Evolutionary conservation across 2,797 vertebrate genomes (phyloP).

Genomic region (Sarcoramphus papa): DNA sequence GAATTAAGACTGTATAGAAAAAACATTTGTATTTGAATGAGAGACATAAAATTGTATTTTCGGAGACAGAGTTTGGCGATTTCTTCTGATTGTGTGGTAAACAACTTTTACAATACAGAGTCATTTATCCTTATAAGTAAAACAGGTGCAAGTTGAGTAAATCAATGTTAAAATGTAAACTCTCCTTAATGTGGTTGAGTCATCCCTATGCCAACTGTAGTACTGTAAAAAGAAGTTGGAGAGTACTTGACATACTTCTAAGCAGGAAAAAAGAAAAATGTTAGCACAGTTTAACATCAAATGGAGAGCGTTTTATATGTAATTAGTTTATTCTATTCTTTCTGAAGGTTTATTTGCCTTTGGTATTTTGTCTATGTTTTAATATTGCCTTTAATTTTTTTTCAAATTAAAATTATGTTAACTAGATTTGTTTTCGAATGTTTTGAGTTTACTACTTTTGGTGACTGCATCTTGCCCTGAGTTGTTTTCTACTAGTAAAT

Average conservation of each 20-base stretch:
- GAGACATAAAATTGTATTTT: not conserved
- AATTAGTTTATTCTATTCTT: not conserved
- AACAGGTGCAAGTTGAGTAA: not conserved
- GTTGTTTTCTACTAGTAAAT: not conserved
- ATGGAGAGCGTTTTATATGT: not conserved
- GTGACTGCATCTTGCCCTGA: not conserved
- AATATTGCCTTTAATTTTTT: not conserved
- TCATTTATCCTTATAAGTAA: not conserved
- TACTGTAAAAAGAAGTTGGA: not conserved
- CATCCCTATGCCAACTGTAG: not conserved
- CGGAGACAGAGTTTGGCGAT: not conserved
- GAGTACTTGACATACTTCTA: not conserved
- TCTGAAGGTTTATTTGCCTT: not conserved
- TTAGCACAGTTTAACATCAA: not conserved
- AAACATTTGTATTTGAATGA: not conserved
- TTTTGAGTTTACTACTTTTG: not conserved
- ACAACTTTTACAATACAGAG: not conserved
- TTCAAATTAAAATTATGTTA: not conserved
- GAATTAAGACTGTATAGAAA: not conserved
- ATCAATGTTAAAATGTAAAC: not conserved
- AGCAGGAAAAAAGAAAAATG: not conserved
- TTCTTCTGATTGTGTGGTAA: not conserved
- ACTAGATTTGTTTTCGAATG: not conserved
- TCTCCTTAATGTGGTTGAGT: not conserved
- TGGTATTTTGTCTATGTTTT: not conserved